A percentile compares a stretch with the other conserved stretches of the same genome.
Conservation (phyloP, 2,113 vertebrate genomes). For the Daphoenositta chrysoptera region DNA sequence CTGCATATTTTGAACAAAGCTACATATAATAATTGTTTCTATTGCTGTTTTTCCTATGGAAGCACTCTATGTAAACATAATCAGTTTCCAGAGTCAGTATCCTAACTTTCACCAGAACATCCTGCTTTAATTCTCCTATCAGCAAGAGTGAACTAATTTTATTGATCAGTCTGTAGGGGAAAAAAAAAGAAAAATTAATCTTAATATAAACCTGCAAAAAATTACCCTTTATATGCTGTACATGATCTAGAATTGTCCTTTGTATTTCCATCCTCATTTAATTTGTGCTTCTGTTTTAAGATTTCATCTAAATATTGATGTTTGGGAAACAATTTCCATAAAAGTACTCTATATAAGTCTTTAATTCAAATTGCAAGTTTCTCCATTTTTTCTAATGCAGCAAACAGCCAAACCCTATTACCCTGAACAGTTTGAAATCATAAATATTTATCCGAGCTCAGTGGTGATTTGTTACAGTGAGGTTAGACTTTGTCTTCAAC, state of each 20-base stretch:
- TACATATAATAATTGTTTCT: background rate
- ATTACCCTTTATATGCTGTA: rapidly evolving
- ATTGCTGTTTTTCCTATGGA: background rate
- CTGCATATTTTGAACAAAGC: background rate
- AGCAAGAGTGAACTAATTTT: background rate
- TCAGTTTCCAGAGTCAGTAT: background rate
- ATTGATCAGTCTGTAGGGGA: background rate
- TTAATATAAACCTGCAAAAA: background rate
- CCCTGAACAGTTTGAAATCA: background rate
- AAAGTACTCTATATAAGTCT: background rate
- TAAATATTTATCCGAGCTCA: constrained; percentile 33
- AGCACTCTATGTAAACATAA: background rate
- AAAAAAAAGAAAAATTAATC: background rate
- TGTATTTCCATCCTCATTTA: background rate
- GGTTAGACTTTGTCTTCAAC: background rate
- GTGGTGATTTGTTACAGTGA: constrained; percentile 18
- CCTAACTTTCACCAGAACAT: background rate
- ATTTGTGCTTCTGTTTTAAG: background rate
- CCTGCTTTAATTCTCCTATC: background rate
- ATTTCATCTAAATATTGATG: background rate
- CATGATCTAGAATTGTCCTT: background rate
- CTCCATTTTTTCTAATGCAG: background rate
- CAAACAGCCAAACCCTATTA: background rate
- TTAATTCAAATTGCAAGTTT: background rate
- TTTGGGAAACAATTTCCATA: background rate